A percentile compares a stretch with the other conserved stretches of the same genome.
Evolutionary conservation across 2,888 invertebrate genomes (phyloP).

Genomic region (Spialia ferax): DNA sequence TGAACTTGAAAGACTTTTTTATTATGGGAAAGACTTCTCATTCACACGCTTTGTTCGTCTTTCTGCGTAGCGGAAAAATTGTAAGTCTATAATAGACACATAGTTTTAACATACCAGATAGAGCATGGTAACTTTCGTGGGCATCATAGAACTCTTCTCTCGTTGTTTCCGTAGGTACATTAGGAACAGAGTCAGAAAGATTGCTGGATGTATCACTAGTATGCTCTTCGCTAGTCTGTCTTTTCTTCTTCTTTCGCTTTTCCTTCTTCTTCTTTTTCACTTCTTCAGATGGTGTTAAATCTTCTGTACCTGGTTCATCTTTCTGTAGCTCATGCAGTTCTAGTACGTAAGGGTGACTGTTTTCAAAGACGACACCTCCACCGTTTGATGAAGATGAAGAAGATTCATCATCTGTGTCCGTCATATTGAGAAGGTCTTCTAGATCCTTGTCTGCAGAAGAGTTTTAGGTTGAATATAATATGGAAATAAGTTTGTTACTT

Average conservation of each 20-base stretch:
- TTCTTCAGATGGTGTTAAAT: constrained; percentile 32
- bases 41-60: too few species aligned
- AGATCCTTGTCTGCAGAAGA: constrained; percentile 47
- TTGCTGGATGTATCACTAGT: constrained; percentile 52
- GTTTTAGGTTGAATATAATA: neutral
- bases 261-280: constrained; percentile 45
- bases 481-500: too few species aligned
- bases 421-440: constrained; percentile 51
- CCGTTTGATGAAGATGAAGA: constrained; percentile 50
- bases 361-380: constrained; percentile 48
- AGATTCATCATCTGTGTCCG: constrained; percentile 52
- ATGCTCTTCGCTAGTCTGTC: constrained; percentile 45
- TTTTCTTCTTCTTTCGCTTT: constrained; percentile 58
- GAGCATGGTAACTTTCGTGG: constrained; percentile 64
- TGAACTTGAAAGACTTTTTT: too few species aligned
- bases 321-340: constrained; percentile 64
- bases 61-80: too few species aligned
- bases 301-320: constrained; percentile 51
- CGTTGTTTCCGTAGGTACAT: constrained; percentile 46
- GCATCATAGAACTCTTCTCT: constrained; percentile 73
- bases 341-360: constrained; percentile 54
- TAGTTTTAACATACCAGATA: constrained; percentile 53
- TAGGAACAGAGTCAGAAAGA: constrained; percentile 51
- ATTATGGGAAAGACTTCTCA: too few species aligned
- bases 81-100: too few species aligned